Conservation (phyloP, 2,113 vertebrate genomes). For the Myotis lucifugus region DNA sequence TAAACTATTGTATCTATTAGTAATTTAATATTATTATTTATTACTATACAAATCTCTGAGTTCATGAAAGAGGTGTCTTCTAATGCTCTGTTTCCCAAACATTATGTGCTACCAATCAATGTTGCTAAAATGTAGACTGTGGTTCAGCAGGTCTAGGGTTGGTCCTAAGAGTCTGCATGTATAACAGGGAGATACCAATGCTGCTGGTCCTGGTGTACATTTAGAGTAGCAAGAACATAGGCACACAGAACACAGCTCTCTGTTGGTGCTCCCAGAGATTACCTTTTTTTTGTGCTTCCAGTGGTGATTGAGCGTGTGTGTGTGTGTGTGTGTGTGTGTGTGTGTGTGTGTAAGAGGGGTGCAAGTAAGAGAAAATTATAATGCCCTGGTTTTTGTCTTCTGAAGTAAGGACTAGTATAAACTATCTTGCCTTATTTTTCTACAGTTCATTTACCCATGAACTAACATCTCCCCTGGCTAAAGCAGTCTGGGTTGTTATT, state of each 20-base stretch:
- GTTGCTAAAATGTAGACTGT: background rate
- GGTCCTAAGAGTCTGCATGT: background rate
- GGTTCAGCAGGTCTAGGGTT: background rate
- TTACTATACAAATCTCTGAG: background rate
- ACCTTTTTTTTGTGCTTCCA: background rate
- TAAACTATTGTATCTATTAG: background rate
- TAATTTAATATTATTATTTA: background rate
- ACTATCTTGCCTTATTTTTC: background rate
- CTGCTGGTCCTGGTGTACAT: background rate
- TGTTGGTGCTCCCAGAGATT: background rate
- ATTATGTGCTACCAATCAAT: background rate
- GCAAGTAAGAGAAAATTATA: background rate
- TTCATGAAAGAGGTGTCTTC: background rate
- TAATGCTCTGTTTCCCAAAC: background rate
- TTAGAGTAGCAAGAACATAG: background rate
- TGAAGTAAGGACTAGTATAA: background rate
- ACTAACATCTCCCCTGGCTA: background rate
- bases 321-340: background rate
- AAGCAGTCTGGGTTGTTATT: background rate
- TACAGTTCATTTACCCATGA: background rate
- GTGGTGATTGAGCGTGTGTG: background rate
- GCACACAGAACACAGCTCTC: background rate
- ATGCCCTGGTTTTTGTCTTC: background rate
- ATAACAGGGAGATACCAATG: background rate
- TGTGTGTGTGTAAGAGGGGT: background rate